phyloP scores from a whole-genome alignment of 2,797 vertebrate species.

The Lagodon rhomboides region DNA sequence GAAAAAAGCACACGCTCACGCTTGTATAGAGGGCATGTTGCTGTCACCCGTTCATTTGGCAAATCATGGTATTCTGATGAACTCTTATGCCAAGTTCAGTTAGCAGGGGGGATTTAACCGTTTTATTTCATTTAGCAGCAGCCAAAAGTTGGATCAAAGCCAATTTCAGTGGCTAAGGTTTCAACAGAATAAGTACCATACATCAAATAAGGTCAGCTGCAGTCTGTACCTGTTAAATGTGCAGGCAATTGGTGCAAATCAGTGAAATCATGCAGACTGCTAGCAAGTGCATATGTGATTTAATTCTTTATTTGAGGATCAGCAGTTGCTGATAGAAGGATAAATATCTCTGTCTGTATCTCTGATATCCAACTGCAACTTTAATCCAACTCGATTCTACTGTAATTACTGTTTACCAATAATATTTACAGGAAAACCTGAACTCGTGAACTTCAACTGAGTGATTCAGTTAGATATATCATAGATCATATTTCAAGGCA shows the following conservation, averaged over 20 bases:
- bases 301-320: background rate
- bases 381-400: background rate
- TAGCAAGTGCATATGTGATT: background rate
- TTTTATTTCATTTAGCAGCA: conserved; percentile 56
- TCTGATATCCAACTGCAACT: background rate
- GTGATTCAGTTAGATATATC: background rate
- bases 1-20: background rate
- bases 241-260: conserved; percentile 6
- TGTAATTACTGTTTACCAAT: background rate
- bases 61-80: conserved; percentile 45
- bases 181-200: conserved; percentile 27
- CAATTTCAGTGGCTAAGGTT: conserved; percentile 38
- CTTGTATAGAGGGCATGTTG: conserved; percentile 17
- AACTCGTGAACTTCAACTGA: background rate
- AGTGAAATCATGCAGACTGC: background rate
- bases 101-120: conserved; percentile 19
- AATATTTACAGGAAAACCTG: background rate
- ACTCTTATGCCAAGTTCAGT: conserved; percentile 33
- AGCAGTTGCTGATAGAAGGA: background rate
- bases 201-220: conserved; percentile 33
- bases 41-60: conserved; percentile 42
- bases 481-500: background rate
- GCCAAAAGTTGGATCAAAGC: conserved; percentile 36
- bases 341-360: background rate
- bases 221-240: conserved; percentile 37